Evolutionary conservation across 2,888 invertebrate genomes (phyloP), one percentile per base, ranked within the genome.

Genomic region (Dicranocentrus wangi): DNA sequence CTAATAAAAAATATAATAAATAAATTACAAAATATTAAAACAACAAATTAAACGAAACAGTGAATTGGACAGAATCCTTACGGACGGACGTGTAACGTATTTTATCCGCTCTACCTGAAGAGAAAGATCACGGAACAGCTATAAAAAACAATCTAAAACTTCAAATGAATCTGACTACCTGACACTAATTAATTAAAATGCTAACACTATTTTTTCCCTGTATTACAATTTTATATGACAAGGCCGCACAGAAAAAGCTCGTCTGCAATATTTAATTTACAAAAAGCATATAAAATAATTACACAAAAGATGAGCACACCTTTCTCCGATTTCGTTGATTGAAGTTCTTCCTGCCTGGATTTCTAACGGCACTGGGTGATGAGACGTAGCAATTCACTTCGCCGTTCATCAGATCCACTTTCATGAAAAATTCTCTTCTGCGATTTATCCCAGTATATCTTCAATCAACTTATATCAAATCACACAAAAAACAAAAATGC

Each of bases 341-440:
- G 32, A 42, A 63, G 21, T 65, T 25, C 55, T 58, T 79, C 15
- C 71, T 79, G 27, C 43, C 39, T 28, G 71, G 78, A 71, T 79
- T 79, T 55, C 78, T 47, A 21, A 79, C 19, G 32, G 58, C 23
- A 39, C 27, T 71, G 0, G 78, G 78, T 28, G 78, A 79, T n/a
- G 78, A 79, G 21, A 79, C 63, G 71, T 79, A 79, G 60, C 51
- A 39, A 39, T 47, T 39, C 28, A 79, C 19, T 43, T 55, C 32
- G 21, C 78, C 78, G 66, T 79, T 79, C 78, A 79, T 79, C 39
- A 60, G 60, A 23, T 58, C 39, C 23, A 21, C 15, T 65, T 65
- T 65, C 43, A 42, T 58, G 21, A 58, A 25, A 23, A n/a, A n/a
- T n/a, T n/a, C n/a, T n/a, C n/a, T n/a, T n/a, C n/a, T n/a, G n/a